These are phyloP conservation scores for Acanthurus tractus DNA, from an alignment of 2,797 vertebrate species.

Conservation along the genomic window DNA sequence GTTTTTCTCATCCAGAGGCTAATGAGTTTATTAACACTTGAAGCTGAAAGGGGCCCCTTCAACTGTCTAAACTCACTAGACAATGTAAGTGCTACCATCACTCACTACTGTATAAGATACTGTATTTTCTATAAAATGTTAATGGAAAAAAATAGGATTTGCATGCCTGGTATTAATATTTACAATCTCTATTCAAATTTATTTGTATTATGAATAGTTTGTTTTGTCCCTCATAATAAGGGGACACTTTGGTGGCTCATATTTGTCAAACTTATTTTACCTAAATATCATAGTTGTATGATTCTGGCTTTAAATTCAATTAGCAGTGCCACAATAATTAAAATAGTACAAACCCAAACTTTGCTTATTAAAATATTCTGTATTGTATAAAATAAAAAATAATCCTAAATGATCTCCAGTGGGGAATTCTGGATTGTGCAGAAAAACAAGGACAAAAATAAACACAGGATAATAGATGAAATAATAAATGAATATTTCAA, in stretches of 20 bases:
- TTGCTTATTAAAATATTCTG: not conserved
- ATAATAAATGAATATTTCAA: not conserved
- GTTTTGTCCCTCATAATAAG: not conserved
- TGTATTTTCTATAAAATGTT: slow-evolving; percentile 15
- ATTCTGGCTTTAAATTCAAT: not conserved
- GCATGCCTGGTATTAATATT: not conserved
- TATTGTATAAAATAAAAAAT: not conserved
- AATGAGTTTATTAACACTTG: slow-evolving; percentile 78
- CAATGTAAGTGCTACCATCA: slow-evolving; percentile 4
- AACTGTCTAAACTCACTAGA: slow-evolving; percentile 30
- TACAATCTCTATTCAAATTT: not conserved
- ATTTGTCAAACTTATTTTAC: not conserved
- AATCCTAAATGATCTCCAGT: not conserved
- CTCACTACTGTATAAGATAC: slow-evolving; percentile 14
- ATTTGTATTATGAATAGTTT: not conserved
- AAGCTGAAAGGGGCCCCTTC: slow-evolving; percentile 33
- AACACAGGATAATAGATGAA: not conserved
- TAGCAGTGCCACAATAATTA: not conserved
- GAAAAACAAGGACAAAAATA: not conserved
- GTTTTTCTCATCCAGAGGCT: slow-evolving; percentile 78
- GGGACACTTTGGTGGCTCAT: not conserved
- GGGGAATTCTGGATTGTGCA: not conserved
- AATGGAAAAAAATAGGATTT: not conserved
- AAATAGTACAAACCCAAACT: not conserved
- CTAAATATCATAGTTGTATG: not conserved